These are phyloP conservation scores for Eretmochelys imbricata DNA, from an alignment of 2,113 vertebrate genomes.

Conservation along the genomic window DNA sequence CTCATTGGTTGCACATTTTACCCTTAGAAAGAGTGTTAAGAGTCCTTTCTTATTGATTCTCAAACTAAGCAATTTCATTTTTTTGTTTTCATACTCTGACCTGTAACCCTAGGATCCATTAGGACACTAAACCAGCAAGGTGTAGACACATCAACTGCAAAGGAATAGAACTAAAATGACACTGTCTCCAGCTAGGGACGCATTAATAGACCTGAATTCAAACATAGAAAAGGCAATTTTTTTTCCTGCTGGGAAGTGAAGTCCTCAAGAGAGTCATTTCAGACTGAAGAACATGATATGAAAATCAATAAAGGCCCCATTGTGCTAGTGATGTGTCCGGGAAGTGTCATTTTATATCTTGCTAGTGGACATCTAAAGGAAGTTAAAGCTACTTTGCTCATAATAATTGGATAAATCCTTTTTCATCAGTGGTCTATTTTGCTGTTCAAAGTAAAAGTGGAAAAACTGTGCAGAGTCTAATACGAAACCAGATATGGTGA, in stretches of 20 bases:
- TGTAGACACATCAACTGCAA: slow-evolving; percentile 78
- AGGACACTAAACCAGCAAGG: slow-evolving; percentile 74
- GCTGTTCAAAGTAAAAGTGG: slow-evolving; percentile 67
- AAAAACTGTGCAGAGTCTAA: slow-evolving; percentile 38
- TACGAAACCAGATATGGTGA: slow-evolving; percentile 50
- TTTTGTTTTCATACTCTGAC: slow-evolving; percentile 75
- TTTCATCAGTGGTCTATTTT: slow-evolving; percentile 76
- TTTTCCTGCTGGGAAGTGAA: slow-evolving; percentile 84
- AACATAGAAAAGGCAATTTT: slow-evolving; percentile 80
- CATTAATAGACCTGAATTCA: slow-evolving; percentile 84
- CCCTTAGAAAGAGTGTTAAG: slow-evolving; percentile 65
- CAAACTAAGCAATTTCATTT: slow-evolving; percentile 69
- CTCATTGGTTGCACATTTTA: slow-evolving; percentile 70
- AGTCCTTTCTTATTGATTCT: slow-evolving; percentile 75
- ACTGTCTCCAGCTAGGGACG: slow-evolving; percentile 77
- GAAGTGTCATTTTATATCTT: slow-evolving; percentile 85
- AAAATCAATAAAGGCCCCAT: slow-evolving; percentile 84
- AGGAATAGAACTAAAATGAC: slow-evolving; percentile 80
- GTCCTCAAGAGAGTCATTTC: slow-evolving; percentile 81
- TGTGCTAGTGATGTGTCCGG: slow-evolving; percentile 82
- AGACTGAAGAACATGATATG: slow-evolving; percentile 83
- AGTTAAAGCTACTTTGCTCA: slow-evolving; percentile 81
- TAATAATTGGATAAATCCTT: slow-evolving; percentile 80
- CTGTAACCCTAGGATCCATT: slow-evolving; percentile 79
- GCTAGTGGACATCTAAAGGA: slow-evolving; percentile 77